Percentiles rank a stretch among this genome's conserved stretches.
phyloP scores from a whole-genome alignment of 2,113 vertebrate genomes.

The Coturnix japonica region DNA sequence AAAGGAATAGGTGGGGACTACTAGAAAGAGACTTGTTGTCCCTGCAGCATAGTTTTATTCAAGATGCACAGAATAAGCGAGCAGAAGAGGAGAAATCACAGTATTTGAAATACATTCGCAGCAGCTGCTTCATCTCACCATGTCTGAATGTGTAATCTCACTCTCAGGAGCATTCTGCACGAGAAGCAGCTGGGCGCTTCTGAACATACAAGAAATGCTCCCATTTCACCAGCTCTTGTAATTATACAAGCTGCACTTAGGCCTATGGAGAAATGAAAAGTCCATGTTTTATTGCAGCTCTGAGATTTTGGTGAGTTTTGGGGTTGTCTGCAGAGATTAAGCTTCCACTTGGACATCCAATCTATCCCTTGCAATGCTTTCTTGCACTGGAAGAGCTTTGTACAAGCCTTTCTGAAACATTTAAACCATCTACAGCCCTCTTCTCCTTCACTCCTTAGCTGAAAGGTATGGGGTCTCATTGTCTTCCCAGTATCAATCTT shows the following conservation, averaged over 20 bases:
- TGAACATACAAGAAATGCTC: background rate
- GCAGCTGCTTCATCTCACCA: background rate
- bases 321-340: background rate
- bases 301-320: background rate
- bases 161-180: background rate
- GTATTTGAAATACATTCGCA: background rate
- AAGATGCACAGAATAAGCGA: background rate
- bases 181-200: background rate
- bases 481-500: background rate
- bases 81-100: background rate
- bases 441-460: background rate
- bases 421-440: background rate
- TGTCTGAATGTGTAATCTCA: background rate
- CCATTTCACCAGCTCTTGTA: background rate
- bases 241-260: background rate
- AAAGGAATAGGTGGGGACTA: background rate
- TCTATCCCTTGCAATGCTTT: background rate
- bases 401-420: background rate
- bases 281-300: background rate
- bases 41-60: background rate
- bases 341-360: background rate
- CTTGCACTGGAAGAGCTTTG: background rate
- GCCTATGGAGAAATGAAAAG: background rate
- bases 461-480: background rate
- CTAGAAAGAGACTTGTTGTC: slow-evolving; percentile 15